A percentile compares a stretch with the other conserved stretches of the same genome.
Evolutionary conservation across 2,797 vertebrate species (phyloP).

Genomic region (Danio aesculapii): DNA sequence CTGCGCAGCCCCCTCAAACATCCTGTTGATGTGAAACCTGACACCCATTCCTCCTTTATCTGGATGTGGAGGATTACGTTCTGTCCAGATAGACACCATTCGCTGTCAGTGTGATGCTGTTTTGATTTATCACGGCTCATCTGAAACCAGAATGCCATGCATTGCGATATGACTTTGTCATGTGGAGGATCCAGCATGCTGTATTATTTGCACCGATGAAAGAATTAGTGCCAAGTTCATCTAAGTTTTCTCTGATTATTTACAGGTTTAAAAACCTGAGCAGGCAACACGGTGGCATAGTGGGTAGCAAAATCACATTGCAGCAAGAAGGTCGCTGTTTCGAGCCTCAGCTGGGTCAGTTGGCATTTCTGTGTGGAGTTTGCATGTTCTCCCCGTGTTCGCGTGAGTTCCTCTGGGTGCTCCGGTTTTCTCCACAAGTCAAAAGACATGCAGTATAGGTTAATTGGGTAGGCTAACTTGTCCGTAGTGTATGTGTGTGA

Average conservation of each 20-base stretch:
- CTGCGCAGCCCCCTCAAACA: slow-evolving; percentile 64
- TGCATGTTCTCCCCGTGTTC: too few relatives aligned
- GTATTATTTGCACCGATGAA: slow-evolving; percentile 61
- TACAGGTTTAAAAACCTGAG: not conserved
- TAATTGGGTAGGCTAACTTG: too few relatives aligned
- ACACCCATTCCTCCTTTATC: slow-evolving; percentile 62
- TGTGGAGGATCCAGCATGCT: slow-evolving; percentile 66
- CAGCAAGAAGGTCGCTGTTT: too few relatives aligned
- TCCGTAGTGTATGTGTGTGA: too few relatives aligned
- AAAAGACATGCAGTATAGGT: too few relatives aligned
- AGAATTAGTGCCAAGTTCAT: slow-evolving; percentile 42
- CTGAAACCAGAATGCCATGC: slow-evolving; percentile 68
- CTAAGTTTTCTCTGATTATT: not conserved
- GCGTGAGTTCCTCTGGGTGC: too few relatives aligned
- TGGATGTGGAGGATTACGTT: slow-evolving; percentile 61
- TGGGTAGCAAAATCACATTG: too few relatives aligned
- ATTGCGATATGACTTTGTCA: slow-evolving; percentile 58
- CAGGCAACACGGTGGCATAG: too few relatives aligned
- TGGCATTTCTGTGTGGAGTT: too few relatives aligned
- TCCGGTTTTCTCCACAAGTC: too few relatives aligned
- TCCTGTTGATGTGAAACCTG: slow-evolving; percentile 68
- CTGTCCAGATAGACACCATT: slow-evolving; percentile 71
- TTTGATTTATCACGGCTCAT: slow-evolving; percentile 67
- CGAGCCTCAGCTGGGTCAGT: too few relatives aligned
- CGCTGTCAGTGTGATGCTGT: slow-evolving; percentile 68